These are phyloP conservation scores for Lamellibrachia satsuma DNA, from an alignment of 2,888 invertebrate genomes.

Conservation along the genomic window DNA sequence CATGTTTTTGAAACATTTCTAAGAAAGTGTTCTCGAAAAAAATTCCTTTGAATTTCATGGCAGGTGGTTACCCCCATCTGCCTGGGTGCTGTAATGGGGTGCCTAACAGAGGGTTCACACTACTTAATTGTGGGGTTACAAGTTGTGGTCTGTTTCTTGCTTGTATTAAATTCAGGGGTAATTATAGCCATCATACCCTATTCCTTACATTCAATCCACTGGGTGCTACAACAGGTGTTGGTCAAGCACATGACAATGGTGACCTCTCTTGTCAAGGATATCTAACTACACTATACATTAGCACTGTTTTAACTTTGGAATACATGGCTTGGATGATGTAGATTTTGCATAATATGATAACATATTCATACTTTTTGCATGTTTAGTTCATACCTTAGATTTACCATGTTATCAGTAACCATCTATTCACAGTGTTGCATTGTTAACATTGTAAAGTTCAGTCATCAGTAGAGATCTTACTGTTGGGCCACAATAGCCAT, in stretches of 20 bases:
- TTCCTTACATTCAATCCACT: not conserved
- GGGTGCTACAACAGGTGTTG: not conserved
- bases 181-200: not conserved
- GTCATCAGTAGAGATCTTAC: not conserved
- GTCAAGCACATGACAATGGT: not conserved
- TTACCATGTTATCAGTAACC: not conserved
- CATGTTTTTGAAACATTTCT: not conserved
- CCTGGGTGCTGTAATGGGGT: not conserved
- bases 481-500: not conserved
- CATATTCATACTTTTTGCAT: not conserved
- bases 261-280: not conserved
- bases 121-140: not conserved
- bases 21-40: slow-evolving; percentile 12
- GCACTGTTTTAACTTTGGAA: too few species aligned
- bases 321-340: too few species aligned
- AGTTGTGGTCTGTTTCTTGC: not conserved
- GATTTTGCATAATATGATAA: too few species aligned
- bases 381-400: not conserved
- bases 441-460: not conserved
- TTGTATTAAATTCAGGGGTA: not conserved
- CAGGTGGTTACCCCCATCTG: not conserved
- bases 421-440: not conserved
- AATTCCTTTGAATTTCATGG: not conserved
- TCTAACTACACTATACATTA: not conserved
- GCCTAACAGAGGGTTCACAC: not conserved